Base-by-base conservation (phyloP, 2,888 invertebrate species). In the Pristionchus mayeri region DNA sequence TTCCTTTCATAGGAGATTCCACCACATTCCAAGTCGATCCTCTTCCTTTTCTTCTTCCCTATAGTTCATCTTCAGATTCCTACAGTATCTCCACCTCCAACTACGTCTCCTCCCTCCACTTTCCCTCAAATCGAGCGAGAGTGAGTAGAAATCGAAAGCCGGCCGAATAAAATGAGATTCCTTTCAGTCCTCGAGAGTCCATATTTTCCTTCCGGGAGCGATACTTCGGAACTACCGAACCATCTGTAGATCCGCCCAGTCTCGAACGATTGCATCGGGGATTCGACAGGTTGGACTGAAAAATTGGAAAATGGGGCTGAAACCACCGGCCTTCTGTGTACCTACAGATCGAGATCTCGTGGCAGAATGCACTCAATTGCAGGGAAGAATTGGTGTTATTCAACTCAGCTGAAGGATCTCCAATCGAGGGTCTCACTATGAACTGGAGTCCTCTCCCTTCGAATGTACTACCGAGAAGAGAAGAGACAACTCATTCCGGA, bases 271-370 rank as follows among this genome's bases (percentile, higher is more conserved):
- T 67, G 18, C 67, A 67, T 11, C 21, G n/a, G 0, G 67, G 67
- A 67, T 67, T 37, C 16, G 67, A 21, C 6, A 67, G 67, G 67
- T 67, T 34, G 4, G 13, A n/a, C 18, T 16, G 11, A 67, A 18
- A 67, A 67, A 18, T 3, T n/a, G 37, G 37, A 67, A 67, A 67
- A 67, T 4, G 54, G 89, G 90, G 88, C 86, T 90, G 90, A 90
- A 91, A 91, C 90, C 89, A 90, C 89, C 90, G 90, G 87, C 90
- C 90, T 90, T 90, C 90, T 89, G 90, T 90, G 90, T 91, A 90
- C 90, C 90, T 90, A 90, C 90, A 90, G 89, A 89, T 89, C 90
- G 90, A 89, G 89, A 89, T 85, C 87, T 48, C 21, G 30, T 37
- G 34, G 21, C 30, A 40, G 7, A 6, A 21, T 2, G 2, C 37